phyloP scores from a whole-genome alignment of 2,797 vertebrate species.

The Mus spretus region DNA sequence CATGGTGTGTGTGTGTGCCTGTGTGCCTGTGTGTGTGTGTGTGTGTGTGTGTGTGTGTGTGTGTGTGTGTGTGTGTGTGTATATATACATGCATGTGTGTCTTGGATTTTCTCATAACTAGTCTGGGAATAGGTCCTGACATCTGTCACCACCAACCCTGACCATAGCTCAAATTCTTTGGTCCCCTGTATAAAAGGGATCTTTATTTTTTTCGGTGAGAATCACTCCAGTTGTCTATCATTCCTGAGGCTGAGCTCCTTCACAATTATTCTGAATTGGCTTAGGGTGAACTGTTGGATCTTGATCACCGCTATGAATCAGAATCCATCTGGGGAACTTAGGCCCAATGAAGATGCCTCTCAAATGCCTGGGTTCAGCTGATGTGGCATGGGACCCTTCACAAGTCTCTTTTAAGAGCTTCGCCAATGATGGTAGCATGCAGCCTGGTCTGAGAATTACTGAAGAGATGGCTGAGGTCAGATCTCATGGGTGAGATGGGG shows the following conservation, averaged over 20 bases:
- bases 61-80: constrained; percentile 61
- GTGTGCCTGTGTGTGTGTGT: constrained; percentile 26
- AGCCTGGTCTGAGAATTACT: background rate
- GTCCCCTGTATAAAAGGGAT: background rate
- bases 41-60: constrained; percentile 60
- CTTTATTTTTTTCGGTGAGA: background rate
- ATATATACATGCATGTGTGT: background rate
- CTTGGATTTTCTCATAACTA: background rate
- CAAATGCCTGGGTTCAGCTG: background rate
- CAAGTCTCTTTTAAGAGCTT: background rate
- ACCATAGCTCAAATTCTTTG: background rate
- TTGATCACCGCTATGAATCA: background rate
- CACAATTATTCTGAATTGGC: constrained; percentile 10
- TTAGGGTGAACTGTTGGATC: background rate
- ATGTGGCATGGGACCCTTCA: background rate
- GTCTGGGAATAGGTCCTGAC: constrained; percentile 8
- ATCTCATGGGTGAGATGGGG: background rate
- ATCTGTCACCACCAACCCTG: background rate
- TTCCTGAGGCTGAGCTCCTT: background rate
- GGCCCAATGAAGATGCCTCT: background rate
- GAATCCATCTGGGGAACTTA: background rate
- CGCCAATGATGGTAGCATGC: background rate
- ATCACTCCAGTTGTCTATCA: background rate
- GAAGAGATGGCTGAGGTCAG: background rate
- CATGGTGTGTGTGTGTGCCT: constrained; percentile 61